Base-by-base conservation (phyloP, 2,888 invertebrate genomes). In the Automeris io region DNA sequence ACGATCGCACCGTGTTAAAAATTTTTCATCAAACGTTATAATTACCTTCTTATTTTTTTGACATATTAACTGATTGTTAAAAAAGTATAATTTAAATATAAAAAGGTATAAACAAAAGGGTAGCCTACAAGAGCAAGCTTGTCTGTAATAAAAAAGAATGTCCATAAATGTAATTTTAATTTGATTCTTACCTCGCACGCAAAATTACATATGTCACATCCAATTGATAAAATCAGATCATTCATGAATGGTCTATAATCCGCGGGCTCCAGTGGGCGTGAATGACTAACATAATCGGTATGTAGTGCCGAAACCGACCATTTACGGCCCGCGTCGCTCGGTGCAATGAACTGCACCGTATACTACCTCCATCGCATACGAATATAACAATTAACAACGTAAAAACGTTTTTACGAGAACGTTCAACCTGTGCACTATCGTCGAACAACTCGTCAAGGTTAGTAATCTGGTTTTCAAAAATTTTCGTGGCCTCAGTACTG, bases 291-390 rank as follows among this genome's bases (percentile, higher is more conserved):
- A 41, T 42, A 43, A 43, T 33, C 37, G 56, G 63, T 54, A 59
- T 57, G 54, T 48, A 46, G 46, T 50, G 57, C 50, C 50, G 49
- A 52, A 59, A 51, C 47, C 41, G 36, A 29, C 41, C 36, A 16
- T 45, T 40, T 39, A 40, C 22, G 34, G 24, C 19, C 18, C 22
- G 39, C 18, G 9, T 13, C 16, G 26, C 31, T 12, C 39, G 41
- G 64, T 53, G 54, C 61, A 61, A 43, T 61, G 58, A 61, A 64
- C 61, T 64, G 63, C 65, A 63, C 36, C 46, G 37, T 35, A 16
- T 16, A 13, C 18, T 43, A 53, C 54, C 46, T 49, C 47, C 44
- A 47, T 46, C 51, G 60, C 58, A 64, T 64, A 64, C 58, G 50
- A 62, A 60, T 64, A 61, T 53, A 60, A 54, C 53, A 61, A 65